A percentile compares a stretch with the other conserved stretches of the same genome.
These are phyloP conservation scores for Calidris pygmaea DNA, from an alignment of 2,113 vertebrate species.

Conservation along the genomic window DNA sequence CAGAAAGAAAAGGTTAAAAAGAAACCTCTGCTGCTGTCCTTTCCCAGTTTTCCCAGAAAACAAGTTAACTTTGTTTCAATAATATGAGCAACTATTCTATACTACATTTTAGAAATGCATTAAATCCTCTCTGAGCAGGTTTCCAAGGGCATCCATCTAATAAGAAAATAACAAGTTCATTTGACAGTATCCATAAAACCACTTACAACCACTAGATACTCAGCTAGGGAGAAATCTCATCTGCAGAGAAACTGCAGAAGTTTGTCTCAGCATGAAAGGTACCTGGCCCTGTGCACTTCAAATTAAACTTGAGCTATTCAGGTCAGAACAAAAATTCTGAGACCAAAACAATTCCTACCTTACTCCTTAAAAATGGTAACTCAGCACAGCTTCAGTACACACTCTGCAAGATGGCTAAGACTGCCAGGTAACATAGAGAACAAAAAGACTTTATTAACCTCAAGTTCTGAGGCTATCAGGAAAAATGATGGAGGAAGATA, in stretches of 20 bases:
- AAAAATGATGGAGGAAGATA: not conserved
- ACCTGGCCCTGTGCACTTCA: not conserved
- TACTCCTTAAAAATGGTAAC: not conserved
- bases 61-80: not conserved
- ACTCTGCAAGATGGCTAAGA: not conserved
- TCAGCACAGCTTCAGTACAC: not conserved
- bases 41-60: not conserved
- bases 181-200: not conserved
- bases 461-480: not conserved
- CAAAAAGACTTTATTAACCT: not conserved
- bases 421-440: not conserved
- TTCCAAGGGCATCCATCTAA: not conserved
- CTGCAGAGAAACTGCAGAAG: not conserved
- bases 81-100: not conserved
- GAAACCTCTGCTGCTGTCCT: not conserved
- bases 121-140: not conserved
- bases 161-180: not conserved
- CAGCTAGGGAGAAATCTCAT: not conserved
- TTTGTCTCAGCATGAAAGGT: not conserved
- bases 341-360: not conserved
- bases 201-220: not conserved
- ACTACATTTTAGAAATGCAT: not conserved
- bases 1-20: not conserved
- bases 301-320: not conserved
- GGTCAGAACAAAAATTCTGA: not conserved